Evolutionary conservation across 2,797 vertebrate species (phyloP), one percentile per base, ranked within the genome.

Genomic region (Pachyuromys duprasi): DNA sequence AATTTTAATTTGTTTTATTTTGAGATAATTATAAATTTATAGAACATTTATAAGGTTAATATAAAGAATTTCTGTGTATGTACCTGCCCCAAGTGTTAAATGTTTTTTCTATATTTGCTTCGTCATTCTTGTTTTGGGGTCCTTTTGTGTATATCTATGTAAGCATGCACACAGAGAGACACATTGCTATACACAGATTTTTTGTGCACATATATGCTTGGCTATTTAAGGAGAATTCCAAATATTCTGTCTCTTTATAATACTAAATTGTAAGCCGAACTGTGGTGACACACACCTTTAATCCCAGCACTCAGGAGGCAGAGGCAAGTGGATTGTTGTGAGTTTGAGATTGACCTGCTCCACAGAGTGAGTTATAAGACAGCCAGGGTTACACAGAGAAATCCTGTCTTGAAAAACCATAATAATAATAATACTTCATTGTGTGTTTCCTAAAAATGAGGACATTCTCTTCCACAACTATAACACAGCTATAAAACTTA

Each of bases 1-100:
- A 63, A 17, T 26, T 65, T 53, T 53, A 57, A 82, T 26, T 78
- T 74, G 6, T 78, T 76, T 78, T 87, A 86, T 90, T 90, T 93
- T 81, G 13, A 93, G 84, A 81, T 91, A n/a, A 63, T 84, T 70
- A 31, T 62, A 78, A 55, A 55, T 55, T 92, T 84, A 45, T 31
- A 65, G 65, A 89, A 92, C 60, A 83, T 15, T 70, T 83, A 31
- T n/a, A 89, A 79, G 79, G n/a, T 78, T 84, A 79, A 31, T 55
- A 84, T 93, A 72, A 79, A 36, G 12, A 53, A 53, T 24, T n/a
- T 31, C 63, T 28, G 6, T 70, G 49, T 22, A 81, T 39, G 36
- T 39, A 74, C 53, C 2, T 75, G 6, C 28, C 11, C 20, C 60
- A 82, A 82, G 22, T 87, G 28, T 53, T 93, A 75, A 18, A 33